Evolutionary conservation across 1,140 invertebrate genomes (phyloP).

Genomic region (Holcopasites calliopsidis): DNA sequence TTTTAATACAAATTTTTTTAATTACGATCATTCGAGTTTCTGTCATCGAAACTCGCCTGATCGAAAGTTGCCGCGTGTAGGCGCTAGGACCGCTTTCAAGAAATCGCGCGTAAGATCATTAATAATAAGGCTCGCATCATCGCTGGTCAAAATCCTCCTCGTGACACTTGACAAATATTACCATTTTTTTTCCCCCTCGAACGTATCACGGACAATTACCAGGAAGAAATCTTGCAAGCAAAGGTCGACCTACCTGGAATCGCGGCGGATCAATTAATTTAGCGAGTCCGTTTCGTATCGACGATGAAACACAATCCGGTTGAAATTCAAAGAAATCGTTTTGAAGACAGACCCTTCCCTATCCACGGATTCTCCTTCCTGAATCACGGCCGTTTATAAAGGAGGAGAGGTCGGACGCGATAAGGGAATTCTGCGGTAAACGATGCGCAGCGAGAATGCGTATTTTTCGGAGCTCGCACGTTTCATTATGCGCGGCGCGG

Average conservation of each 20-base stretch:
- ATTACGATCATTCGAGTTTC: slow-evolving; percentile 35
- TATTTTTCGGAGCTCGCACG: slow-evolving; percentile 52
- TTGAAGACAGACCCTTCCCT: slow-evolving; percentile 6
- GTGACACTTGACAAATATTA: slow-evolving; percentile 47
- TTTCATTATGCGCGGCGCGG: slow-evolving; percentile 32
- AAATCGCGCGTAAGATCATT: slow-evolving; percentile 36
- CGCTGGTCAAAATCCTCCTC: background rate
- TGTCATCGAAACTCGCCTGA: slow-evolving; percentile 58
- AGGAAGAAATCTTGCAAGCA: background rate
- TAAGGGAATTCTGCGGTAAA: slow-evolving; percentile 53
- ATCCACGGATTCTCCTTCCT: slow-evolving; percentile 31
- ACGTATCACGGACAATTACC: slow-evolving; percentile 30
- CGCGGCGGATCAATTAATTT: background rate
- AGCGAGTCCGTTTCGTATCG: background rate
- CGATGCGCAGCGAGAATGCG: slow-evolving; percentile 46
- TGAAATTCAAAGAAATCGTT: slow-evolving; percentile 18
- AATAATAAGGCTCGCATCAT: slow-evolving; percentile 42
- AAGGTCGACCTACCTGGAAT: too few relatives aligned
- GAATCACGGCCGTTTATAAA: slow-evolving; percentile 52
- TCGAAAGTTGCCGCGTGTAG: slow-evolving; percentile 60
- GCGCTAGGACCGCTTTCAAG: slow-evolving; percentile 46
- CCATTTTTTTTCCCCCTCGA: background rate
- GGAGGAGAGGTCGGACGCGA: slow-evolving; percentile 36
- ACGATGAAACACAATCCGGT: background rate
- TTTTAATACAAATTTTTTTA: background rate